Conservation (phyloP, 1,140 invertebrate species). For the Pseudomyrmex sp. region DNA sequence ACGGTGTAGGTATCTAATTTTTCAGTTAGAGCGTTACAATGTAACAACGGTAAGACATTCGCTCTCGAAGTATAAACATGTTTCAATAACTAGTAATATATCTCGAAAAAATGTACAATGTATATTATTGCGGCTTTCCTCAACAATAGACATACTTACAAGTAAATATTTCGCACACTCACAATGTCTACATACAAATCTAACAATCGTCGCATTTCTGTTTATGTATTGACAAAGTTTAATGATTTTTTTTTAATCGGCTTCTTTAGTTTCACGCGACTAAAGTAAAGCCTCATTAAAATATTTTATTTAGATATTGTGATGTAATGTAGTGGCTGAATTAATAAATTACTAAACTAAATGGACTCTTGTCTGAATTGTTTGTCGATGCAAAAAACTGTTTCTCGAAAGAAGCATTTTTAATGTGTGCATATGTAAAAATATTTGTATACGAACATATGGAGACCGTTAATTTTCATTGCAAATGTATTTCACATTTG, state of each 20-base stretch:
- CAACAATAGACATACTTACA: conserved; percentile 8
- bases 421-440: not conserved
- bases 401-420: not conserved
- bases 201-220: not conserved
- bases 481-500: conserved; percentile 26
- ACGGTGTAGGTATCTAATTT: not conserved
- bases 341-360: conserved; percentile 23
- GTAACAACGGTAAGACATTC: conserved; percentile 35
- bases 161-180: conserved; percentile 7
- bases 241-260: not conserved
- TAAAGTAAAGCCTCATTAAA: not conserved
- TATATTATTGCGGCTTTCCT: not conserved
- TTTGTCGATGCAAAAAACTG: not conserved
- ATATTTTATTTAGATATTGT: conserved; percentile 20
- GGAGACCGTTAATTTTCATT: not conserved
- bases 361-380: conserved; percentile 7
- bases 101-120: conserved; percentile 41
- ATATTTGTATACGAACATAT: not conserved
- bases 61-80: conserved; percentile 9
- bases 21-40: not conserved
- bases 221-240: not conserved
- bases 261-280: not conserved
- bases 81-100: not conserved
- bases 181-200: conserved; percentile 12
- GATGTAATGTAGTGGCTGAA: conserved; percentile 43